phyloP scores from a whole-genome alignment of 2,888 invertebrate genomes.

The Schrankia costaestrigalis region DNA sequence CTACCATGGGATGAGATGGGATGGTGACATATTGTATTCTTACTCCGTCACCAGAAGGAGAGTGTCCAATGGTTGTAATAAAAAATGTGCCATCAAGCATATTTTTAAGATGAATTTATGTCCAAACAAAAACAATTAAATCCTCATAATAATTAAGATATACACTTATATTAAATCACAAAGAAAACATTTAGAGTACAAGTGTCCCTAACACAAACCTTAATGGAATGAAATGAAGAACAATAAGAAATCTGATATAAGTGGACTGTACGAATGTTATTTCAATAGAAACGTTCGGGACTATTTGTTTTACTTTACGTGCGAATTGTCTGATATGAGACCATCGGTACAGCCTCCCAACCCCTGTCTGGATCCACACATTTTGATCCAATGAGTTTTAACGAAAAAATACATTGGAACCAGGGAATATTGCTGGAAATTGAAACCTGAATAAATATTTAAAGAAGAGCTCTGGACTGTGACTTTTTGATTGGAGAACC shows the following conservation, averaged over 20 bases:
- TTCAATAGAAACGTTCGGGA: conserved; percentile 48
- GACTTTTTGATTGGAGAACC: conserved; percentile 18
- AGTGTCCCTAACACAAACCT: conserved; percentile 54
- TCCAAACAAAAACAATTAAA: conserved; percentile 8
- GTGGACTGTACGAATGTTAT: conserved; percentile 66
- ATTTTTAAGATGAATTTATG: no score
- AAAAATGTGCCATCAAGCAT: no score
- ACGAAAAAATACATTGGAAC: conserved; percentile 41
- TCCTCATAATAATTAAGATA: conserved; percentile 5
- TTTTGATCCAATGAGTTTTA: conserved; percentile 40
- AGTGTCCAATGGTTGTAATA: no score
- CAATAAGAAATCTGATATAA: conserved; percentile 76
- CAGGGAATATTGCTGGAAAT: conserved; percentile 25
- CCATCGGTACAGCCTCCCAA: background rate
- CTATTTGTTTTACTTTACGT: conserved; percentile 62
- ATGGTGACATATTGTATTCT: no score
- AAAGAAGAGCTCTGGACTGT: conserved; percentile 17
- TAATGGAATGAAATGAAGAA: conserved; percentile 70
- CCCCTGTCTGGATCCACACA: conserved; percentile 33
- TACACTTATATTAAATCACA: conserved; percentile 19
- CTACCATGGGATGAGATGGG: no score
- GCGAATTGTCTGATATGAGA: conserved; percentile 47
- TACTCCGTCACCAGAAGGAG: no score
- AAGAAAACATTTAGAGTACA: conserved; percentile 44
- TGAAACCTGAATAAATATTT: conserved; percentile 44